Base-by-base conservation (phyloP, 2,888 invertebrate genomes). In the Drosophila paranaensis region DNA sequence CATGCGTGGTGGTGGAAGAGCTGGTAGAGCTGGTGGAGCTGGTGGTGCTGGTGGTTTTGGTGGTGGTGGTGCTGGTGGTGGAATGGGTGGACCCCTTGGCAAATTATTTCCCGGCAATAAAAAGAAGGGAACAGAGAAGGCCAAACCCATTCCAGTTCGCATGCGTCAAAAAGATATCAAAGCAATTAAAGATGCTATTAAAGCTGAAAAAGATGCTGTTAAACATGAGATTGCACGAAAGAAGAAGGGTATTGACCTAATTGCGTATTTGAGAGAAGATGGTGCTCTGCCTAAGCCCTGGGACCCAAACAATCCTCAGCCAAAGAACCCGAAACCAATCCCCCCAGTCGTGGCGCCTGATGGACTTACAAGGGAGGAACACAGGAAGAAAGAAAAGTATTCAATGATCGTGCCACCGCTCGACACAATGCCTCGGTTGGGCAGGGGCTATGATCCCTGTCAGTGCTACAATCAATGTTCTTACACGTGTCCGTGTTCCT, bases 351-450 rank as follows among this genome's bases (percentile, higher is more conserved):
- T 67, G 5, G 90, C 74, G 2, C 53, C 64, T 0, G 90, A 80
- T 33, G 81, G 89, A 6, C 68, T 87, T 0, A 89, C 72, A 2
- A 68, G 65, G 13, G 64, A 58, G 3, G 68, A 89, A 27, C 77
- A 89, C 6, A 61, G 10, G 9, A 30, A 11, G 6, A 30, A 48
- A n/a, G n/a, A 33, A 6, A 64, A 60, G 30, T 6, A 33, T 8
- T 69, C 82, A 33, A 70, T 76, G 33, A 76, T 81, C 14, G 68
- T 81, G 6, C 90, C 88, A 0, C 66, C 87, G 8, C 56, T 91
- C 0, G 82, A 89, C 5, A 71, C 66, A 53, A 65, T 89, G 33
- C 81, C 89, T 11, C 81, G 90, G 0, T 79, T 77, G 30, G 85
- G 83, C 20, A 90, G 82, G 35, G 79, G 80, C 2, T 20, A 20